Percentiles rank a stretch among this genome's conserved stretches.
Conservation (phyloP, 2,888 invertebrate genomes). For the Nomada ferruginata region DNA sequence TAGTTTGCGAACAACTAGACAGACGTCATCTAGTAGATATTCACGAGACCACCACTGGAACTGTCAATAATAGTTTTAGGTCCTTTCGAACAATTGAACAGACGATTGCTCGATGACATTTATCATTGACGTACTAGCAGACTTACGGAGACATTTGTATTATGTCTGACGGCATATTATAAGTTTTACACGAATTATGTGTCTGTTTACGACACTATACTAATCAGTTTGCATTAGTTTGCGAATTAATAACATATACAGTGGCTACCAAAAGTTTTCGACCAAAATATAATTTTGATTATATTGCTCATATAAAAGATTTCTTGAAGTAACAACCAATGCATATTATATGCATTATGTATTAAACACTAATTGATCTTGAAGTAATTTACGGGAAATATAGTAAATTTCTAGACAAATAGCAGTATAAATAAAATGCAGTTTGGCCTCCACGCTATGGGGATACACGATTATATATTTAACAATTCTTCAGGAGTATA, state of each 20-base stretch:
- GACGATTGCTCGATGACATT: conserved; percentile 13
- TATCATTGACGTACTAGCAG: not conserved
- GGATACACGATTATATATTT: not conserved
- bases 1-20: conserved; percentile 37
- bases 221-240: too few relatives aligned
- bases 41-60: conserved; percentile 25
- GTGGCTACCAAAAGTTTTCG: not conserved
- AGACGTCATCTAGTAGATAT: conserved; percentile 46
- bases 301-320: too few relatives aligned
- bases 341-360: too few relatives aligned
- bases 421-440: too few relatives aligned
- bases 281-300: not conserved
- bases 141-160: not conserved
- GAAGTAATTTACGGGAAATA: too few relatives aligned
- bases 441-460: too few relatives aligned
- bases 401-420: too few relatives aligned
- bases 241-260: too few relatives aligned
- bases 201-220: not conserved
- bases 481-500: not conserved
- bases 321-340: too few relatives aligned
- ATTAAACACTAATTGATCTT: too few relatives aligned
- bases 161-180: conserved; percentile 3
- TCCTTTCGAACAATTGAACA: conserved; percentile 5
- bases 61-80: conserved; percentile 50
- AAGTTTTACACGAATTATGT: not conserved